phyloP scores from a whole-genome alignment of 2,888 invertebrate genomes.

The Notodonta ziczac region DNA sequence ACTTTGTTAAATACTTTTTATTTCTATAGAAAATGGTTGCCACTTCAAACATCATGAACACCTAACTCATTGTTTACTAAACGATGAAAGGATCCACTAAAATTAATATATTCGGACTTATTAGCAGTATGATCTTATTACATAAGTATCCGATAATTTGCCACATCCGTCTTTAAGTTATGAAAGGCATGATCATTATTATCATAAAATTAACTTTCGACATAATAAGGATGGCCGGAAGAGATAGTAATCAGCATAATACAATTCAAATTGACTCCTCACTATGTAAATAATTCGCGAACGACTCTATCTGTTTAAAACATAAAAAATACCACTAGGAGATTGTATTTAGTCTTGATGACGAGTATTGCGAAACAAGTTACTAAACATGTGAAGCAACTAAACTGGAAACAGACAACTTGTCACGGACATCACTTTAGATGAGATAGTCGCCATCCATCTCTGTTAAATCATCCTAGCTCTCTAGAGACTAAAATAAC shows the following conservation, averaged over 20 bases:
- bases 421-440: no score
- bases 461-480: no score
- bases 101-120: neutral
- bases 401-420: no score
- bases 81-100: neutral
- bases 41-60: no score
- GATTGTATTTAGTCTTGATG: neutral
- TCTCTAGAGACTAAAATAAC: no score
- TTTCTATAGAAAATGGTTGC: no score
- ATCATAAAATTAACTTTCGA: conserved; percentile 2
- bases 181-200: neutral
- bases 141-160: neutral
- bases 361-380: neutral
- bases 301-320: no score
- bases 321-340: neutral
- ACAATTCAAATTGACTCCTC: neutral
- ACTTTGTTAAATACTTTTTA: no score
- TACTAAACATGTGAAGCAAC: neutral
- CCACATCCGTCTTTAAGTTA: neutral
- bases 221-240: neutral
- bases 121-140: neutral
- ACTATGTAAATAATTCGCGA: neutral
- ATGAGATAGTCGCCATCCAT: no score
- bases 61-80: no score
- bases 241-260: neutral